These are phyloP conservation scores for Perithous albicinctus DNA, from an alignment of 2,888 invertebrate genomes.

Conservation along the genomic window DNA sequence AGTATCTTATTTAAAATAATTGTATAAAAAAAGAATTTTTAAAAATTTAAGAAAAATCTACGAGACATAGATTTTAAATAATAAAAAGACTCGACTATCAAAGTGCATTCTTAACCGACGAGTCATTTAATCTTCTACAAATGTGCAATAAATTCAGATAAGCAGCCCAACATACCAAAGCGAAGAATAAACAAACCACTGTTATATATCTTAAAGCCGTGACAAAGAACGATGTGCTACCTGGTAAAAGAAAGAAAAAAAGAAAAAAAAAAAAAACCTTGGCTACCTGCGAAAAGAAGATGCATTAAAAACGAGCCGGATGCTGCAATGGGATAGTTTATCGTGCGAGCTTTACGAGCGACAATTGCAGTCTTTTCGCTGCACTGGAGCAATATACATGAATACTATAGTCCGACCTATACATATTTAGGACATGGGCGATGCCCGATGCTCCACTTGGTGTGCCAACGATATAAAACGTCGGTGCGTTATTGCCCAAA, in stretches of 20 bases:
- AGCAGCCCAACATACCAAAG: no score
- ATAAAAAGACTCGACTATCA: no score
- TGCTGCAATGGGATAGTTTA: constrained; percentile 38
- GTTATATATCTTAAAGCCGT: background rate
- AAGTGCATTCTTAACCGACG: no score
- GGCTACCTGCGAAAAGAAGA: constrained; percentile 11
- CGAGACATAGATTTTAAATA: no score
- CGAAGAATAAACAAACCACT: background rate
- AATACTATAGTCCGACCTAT: constrained; percentile 50
- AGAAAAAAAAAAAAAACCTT: no score
- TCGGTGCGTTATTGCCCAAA: constrained; percentile 64
- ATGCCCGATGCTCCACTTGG: constrained; percentile 63
- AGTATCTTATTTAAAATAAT: no score
- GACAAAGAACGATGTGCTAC: background rate
- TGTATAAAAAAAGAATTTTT: no score
- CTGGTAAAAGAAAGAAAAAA: no score
- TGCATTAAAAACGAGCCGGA: constrained; percentile 20
- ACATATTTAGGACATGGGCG: constrained; percentile 60
- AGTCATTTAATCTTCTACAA: background rate
- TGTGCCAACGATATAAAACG: constrained; percentile 64
- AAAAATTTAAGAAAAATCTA: no score
- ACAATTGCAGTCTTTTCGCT: constrained; percentile 57
- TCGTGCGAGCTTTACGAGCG: constrained; percentile 60
- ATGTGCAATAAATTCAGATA: background rate
- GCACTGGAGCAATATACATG: constrained; percentile 39